phyloP scores from a whole-genome alignment of 2,797 vertebrate species.

The Poeciliopsis gracilis region DNA sequence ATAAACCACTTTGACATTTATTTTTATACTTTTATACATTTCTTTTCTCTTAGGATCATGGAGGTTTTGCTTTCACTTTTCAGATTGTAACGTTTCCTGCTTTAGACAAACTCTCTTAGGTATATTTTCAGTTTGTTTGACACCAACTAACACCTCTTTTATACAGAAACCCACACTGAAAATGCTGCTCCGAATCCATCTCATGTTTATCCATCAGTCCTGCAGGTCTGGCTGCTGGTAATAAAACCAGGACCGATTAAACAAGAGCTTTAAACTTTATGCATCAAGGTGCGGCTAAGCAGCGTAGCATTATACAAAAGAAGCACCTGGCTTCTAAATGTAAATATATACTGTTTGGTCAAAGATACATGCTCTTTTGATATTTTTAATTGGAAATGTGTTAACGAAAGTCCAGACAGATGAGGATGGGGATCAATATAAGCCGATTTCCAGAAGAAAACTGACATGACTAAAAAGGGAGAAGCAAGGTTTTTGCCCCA shows the following conservation, averaged over 20 bases:
- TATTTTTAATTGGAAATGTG: neutral
- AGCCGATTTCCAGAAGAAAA: neutral
- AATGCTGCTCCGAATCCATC: slow-evolving; percentile 1
- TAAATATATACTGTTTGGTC: neutral
- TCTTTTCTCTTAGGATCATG: neutral
- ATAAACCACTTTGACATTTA: neutral
- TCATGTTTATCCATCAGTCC: slow-evolving; percentile 9
- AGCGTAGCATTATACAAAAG: neutral
- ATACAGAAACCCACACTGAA: neutral
- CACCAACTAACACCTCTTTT: neutral
- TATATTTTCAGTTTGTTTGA: neutral
- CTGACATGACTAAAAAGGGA: neutral
- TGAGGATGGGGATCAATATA: neutral
- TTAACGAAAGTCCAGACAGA: neutral
- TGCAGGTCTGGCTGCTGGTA: slow-evolving; percentile 5
- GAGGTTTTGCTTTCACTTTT: neutral
- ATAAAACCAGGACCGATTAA: slow-evolving; percentile 20
- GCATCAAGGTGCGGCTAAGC: slow-evolving; percentile 14
- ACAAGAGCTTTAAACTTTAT: neutral
- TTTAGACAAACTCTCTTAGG: neutral
- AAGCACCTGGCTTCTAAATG: neutral
- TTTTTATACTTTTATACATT: neutral
- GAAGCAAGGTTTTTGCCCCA: neutral
- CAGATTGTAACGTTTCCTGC: neutral
- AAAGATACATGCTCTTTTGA: neutral